A percentile compares a stretch with the other conserved stretches of the same genome.
phyloP scores from a whole-genome alignment of 1,140 invertebrate genomes.

The Centruroides sculpturatus region DNA sequence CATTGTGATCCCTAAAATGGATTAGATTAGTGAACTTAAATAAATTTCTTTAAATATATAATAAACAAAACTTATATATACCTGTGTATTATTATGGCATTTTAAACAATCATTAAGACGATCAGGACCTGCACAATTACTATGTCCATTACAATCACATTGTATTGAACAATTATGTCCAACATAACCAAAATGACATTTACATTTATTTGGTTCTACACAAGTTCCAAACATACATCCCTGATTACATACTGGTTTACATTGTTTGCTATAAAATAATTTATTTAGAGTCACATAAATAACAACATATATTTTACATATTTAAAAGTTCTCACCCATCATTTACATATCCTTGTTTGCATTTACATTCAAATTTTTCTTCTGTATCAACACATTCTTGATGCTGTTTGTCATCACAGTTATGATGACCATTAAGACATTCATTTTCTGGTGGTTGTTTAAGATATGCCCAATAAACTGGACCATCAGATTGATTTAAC shows the following conservation, averaged over 20 bases:
- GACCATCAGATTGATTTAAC: conserved; percentile 8
- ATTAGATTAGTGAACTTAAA: conserved; percentile 1
- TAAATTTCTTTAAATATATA: neutral
- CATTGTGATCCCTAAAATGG: conserved; percentile 47
- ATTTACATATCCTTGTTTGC: conserved; percentile 58
- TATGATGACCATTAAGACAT: conserved; percentile 79
- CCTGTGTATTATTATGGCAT: conserved; percentile 86
- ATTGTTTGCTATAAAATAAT: conserved; percentile 33
- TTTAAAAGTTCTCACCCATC: conserved; percentile 19
- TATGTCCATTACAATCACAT: conserved; percentile 88
- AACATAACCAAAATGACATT: conserved; percentile 88
- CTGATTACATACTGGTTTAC: conserved; percentile 68
- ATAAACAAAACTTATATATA: conserved; percentile 20
- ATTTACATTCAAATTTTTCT: conserved; percentile 67
- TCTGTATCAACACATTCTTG: conserved; percentile 64
- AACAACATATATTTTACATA: too few relatives aligned
- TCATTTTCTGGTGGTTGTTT: conserved; percentile 85
- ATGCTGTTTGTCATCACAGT: conserved; percentile 57
- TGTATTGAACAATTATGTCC: conserved; percentile 83
- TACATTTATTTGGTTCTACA: conserved; percentile 64
- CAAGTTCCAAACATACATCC: conserved; percentile 81
- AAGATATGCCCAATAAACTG: conserved; percentile 58
- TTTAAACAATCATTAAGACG: conserved; percentile 61
- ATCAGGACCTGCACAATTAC: conserved; percentile 72
- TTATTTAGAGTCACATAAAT: neutral